A percentile compares a stretch with the other conserved stretches of the same genome.
These are phyloP conservation scores for Morelia viridis DNA, from an alignment of 2,797 vertebrate species.

Conservation along the genomic window DNA sequence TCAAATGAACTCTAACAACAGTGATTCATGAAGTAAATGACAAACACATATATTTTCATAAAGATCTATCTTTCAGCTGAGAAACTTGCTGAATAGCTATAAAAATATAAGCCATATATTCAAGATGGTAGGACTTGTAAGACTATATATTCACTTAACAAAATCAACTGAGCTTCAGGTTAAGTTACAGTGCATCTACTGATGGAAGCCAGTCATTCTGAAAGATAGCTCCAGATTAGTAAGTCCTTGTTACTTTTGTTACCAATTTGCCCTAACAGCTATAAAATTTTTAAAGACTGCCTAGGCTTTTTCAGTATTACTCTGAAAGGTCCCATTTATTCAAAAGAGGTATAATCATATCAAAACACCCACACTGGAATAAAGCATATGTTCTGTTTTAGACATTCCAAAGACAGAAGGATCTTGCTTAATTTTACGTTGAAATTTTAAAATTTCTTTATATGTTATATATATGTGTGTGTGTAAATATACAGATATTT, in stretches of 20 bases:
- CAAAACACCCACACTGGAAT: conserved; percentile 61
- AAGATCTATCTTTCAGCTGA: conserved; percentile 28
- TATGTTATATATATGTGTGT: conserved; percentile 72
- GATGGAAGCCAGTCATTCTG: not conserved
- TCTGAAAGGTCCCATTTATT: conserved; percentile 65
- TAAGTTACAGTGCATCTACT: not conserved
- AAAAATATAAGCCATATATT: conserved; percentile 64
- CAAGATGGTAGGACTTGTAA: conserved; percentile 12
- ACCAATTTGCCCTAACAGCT: conserved; percentile 32
- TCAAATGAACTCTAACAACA: conserved; percentile 22
- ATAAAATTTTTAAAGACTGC: conserved; percentile 52
- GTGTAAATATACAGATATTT: conserved; percentile 64
- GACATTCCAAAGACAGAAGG: conserved; percentile 76
- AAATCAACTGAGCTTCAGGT: not conserved
- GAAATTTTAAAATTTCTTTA: conserved; percentile 69
- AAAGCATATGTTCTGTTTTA: conserved; percentile 50
- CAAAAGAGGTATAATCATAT: conserved; percentile 47
- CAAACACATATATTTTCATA: conserved; percentile 18
- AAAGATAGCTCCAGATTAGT: conserved; percentile 35
- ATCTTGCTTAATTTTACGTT: conserved; percentile 59
- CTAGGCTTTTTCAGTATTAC: conserved; percentile 46
- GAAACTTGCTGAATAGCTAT: conserved; percentile 30
- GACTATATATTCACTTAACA: conserved; percentile 10
- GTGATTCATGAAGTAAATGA: not conserved
- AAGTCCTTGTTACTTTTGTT: conserved; percentile 24